A percentile compares a stretch with the other conserved stretches of the same genome.
phyloP scores from a whole-genome alignment of 2,888 invertebrate species.

The Dynastes hyllus region DNA sequence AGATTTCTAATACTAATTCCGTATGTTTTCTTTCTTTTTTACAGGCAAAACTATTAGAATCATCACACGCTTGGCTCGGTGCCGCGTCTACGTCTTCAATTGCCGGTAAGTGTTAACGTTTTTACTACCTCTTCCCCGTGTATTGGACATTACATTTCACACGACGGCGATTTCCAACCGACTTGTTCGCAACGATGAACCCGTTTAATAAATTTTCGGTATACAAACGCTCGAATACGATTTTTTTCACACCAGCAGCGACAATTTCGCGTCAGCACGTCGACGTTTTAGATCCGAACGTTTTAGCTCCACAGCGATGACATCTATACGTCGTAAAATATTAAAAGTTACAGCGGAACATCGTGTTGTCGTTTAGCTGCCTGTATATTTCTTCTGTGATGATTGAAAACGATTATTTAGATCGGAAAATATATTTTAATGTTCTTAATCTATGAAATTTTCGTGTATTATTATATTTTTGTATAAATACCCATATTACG shows the following conservation, averaged over 20 bases:
- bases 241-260: slow-evolving; percentile 7
- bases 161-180: not conserved
- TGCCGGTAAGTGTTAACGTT: slow-evolving; percentile 84
- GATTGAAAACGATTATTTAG: not conserved
- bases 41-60: slow-evolving; percentile 94
- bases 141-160: not conserved
- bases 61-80: slow-evolving; percentile 94
- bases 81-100: slow-evolving; percentile 91
- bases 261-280: slow-evolving; percentile 1
- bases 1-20: slow-evolving; percentile 26
- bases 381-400: not conserved
- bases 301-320: not conserved
- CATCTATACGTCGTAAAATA: slow-evolving; percentile 5
- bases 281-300: not conserved
- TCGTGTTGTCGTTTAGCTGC: not conserved
- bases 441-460: not conserved
- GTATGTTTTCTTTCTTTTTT: slow-evolving; percentile 69
- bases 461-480: no score
- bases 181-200: not conserved
- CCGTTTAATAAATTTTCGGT: slow-evolving; percentile 20
- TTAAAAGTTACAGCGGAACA: slow-evolving; percentile 1
- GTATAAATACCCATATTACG: no score
- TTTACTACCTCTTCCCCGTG: slow-evolving; percentile 35
- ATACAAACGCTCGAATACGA: not conserved
- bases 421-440: not conserved